Evolutionary conservation across 2,797 vertebrate genomes (phyloP).

Genomic region (Perdix hodgsoniae): DNA sequence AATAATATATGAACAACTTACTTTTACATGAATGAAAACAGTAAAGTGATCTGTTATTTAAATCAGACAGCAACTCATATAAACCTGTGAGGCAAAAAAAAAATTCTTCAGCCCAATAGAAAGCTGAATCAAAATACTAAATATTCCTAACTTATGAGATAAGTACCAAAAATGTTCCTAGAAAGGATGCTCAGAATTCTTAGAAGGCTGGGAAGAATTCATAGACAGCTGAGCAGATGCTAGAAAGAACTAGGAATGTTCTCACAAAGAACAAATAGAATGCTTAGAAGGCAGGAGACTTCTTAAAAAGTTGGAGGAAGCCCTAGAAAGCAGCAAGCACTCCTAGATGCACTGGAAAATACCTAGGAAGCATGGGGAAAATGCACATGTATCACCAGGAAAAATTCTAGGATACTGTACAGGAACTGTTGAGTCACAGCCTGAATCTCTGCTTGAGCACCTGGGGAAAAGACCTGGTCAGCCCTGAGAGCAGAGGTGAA

Average conservation of each 20-base stretch:
- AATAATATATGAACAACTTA: background rate
- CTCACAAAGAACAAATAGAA: background rate
- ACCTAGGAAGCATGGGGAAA: background rate
- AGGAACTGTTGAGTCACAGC: no score
- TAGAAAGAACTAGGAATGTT: background rate
- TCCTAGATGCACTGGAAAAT: background rate
- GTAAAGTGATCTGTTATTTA: background rate
- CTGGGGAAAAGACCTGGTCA: no score
- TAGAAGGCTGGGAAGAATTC: background rate
- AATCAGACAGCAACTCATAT: background rate
- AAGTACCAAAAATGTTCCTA: background rate
- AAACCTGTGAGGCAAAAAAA: background rate
- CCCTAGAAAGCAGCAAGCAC: background rate
- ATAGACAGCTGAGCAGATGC: background rate
- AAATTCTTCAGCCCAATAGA: background rate
- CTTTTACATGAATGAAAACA: background rate
- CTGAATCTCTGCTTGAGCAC: no score
- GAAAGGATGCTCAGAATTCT: background rate
- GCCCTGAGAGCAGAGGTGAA: no score
- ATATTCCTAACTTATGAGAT: background rate
- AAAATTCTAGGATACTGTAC: background rate
- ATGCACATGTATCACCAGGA: background rate
- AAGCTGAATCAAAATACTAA: background rate
- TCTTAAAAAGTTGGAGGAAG: background rate
- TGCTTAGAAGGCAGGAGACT: background rate